Percentiles rank a stretch among this genome's conserved stretches.
These are phyloP conservation scores for Poeciliopsis infans DNA, from an alignment of 2,797 vertebrate species.

Conservation along the genomic window DNA sequence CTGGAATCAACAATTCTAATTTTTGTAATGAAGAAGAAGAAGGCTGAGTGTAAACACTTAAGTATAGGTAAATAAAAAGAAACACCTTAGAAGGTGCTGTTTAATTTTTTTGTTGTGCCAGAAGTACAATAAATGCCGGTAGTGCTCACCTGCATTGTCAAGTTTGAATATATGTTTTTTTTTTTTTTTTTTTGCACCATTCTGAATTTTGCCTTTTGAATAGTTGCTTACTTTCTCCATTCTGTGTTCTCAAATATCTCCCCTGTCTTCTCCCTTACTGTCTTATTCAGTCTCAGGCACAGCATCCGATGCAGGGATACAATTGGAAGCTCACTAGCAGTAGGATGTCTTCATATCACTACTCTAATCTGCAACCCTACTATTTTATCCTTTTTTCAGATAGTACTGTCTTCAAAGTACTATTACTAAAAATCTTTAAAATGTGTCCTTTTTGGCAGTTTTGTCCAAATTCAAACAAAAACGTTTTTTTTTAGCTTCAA, in stretches of 20 bases:
- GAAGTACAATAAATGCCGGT: constrained; percentile 27
- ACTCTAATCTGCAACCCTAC: constrained; percentile 61
- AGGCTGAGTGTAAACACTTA: constrained; percentile 58
- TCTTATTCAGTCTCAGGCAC: constrained; percentile 47
- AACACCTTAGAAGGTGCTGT: constrained; percentile 43
- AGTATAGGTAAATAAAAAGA: constrained; percentile 62
- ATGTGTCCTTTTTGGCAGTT: not conserved
- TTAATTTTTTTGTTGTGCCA: constrained; percentile 13
- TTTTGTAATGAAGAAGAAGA: constrained; percentile 78
- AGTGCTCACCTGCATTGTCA: constrained; percentile 65
- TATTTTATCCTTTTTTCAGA: not conserved
- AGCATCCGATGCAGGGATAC: constrained; percentile 62
- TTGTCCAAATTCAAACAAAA: not conserved
- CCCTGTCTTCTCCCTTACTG: constrained; percentile 37
- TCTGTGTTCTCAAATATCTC: constrained; percentile 28
- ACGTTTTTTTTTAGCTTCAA: not conserved
- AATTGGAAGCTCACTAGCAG: constrained; percentile 60
- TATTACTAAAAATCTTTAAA: not conserved
- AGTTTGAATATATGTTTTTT: constrained; percentile 47
- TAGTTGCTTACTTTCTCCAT: constrained; percentile 31
- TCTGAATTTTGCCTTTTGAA: constrained; percentile 53
- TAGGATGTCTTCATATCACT: constrained; percentile 60
- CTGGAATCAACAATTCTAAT: constrained; percentile 82
- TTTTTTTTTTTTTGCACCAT: constrained; percentile 31
- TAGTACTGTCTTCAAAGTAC: not conserved